phyloP scores from a whole-genome alignment of 2,888 invertebrate genomes.

The Leptopilina syphax region DNA sequence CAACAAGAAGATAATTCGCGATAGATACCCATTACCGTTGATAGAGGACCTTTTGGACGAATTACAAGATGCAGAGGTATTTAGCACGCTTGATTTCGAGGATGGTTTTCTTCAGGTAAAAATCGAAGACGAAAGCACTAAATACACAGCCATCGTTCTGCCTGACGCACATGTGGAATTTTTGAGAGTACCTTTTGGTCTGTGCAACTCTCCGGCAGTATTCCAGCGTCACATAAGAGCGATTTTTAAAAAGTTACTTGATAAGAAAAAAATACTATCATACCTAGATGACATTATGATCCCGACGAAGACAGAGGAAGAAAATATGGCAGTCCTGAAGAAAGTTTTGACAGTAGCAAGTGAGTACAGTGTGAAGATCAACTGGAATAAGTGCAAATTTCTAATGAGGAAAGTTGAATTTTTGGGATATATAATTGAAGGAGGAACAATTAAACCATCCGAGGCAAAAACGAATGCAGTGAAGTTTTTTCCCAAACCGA shows the following conservation, averaged over 20 bases:
- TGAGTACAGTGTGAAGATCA: conserved; percentile 53
- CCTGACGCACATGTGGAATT: conserved; percentile 22
- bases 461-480: neutral
- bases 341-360: conserved; percentile 53
- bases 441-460: neutral
- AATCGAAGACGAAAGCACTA: neutral
- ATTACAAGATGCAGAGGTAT: conserved; percentile 46
- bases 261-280: conserved; percentile 18
- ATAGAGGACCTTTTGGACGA: conserved; percentile 59
- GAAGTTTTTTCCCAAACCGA: conserved; percentile 43
- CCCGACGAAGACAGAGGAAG: conserved; percentile 23
- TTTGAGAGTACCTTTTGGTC: conserved; percentile 45
- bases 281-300: conserved; percentile 51
- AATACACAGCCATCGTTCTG: neutral
- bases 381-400: conserved; percentile 57
- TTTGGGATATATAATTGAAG: neutral
- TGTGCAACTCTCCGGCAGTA: conserved; percentile 31
- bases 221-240: conserved; percentile 18
- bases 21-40: conserved; percentile 58
- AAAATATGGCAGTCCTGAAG: neutral
- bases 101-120: conserved; percentile 49
- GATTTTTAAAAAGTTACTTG: neutral
- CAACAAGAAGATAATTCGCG: conserved; percentile 56
- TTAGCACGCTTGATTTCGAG: conserved; percentile 57
- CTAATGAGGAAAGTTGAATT: conserved; percentile 37